Conservation (phyloP, 2,797 vertebrate genomes). For the Margarornis squamiger region DNA sequence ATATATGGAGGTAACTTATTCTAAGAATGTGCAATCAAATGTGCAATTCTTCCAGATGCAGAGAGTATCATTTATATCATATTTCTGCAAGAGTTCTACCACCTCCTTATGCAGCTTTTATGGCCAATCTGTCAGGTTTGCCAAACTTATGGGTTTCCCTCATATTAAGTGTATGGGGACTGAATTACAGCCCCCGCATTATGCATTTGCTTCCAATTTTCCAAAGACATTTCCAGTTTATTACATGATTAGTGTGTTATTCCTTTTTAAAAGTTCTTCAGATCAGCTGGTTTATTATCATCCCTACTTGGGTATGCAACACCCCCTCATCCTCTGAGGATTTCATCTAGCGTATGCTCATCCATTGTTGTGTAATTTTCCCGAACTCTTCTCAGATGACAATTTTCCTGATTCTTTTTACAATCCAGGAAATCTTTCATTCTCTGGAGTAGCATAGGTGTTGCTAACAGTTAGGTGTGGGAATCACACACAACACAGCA, state of each 20-base stretch:
- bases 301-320: neutral
- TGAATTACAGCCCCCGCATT: neutral
- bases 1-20: neutral
- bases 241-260: neutral
- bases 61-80: neutral
- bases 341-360: neutral
- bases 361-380: neutral
- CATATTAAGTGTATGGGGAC: neutral
- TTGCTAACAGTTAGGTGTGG: neutral
- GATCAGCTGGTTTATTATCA: neutral
- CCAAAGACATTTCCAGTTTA: neutral
- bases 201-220: neutral
- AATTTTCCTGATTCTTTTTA: neutral
- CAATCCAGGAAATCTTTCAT: neutral
- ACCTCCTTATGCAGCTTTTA: neutral
- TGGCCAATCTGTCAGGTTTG: neutral
- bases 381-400: neutral
- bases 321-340: neutral
- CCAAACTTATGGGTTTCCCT: neutral
- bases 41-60: neutral
- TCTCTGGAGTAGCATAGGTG: neutral
- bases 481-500: neutral
- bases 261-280: neutral
- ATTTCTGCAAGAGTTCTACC: neutral
- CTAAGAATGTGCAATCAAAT: neutral